Base-by-base conservation (phyloP, 2,113 vertebrate species). In the Eudyptes chrysolophus region DNA sequence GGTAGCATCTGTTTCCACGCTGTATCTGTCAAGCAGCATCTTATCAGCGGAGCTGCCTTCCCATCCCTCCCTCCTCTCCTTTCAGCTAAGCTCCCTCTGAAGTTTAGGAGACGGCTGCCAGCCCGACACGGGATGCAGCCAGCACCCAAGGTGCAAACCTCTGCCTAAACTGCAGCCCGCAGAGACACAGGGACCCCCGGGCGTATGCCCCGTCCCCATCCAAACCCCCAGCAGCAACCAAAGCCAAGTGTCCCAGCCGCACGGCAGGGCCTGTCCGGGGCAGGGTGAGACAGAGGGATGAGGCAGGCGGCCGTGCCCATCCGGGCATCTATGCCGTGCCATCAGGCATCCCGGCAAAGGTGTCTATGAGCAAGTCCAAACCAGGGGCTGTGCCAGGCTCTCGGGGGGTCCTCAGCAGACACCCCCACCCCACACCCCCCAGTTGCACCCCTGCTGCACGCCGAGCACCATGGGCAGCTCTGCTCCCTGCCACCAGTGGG, bases 1-100 rank as follows among this genome's bases (percentile, higher is more conserved):
- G 20, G 80, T 18, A 65, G 96, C 96, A 93, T 97, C 97, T 97
- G 97, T 97, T 98, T 94, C 84, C 94, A 93, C 30, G 7, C 85
- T 60, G 54, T 74, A 90, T 96, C 96, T 80, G 89, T 95, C 96
- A 95, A 94, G 93, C 84, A 87, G 69, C 84, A 93, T 90, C 82
- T 92, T 89, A 84, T 97, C 97, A 92, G 89, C 13, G 2, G 48
- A 61, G 32, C 57, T 69, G 79, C 85, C 62, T 74, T 87, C 87
- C 84, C 20, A 1, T 16, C 65, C 46, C 82, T 94, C 65, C 79
- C 76, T 78, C 75, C 44, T 58, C 87, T 87, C 83, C 80, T 79
- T 40, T 54, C 78, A 34, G 27, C 11, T 25, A 10, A 62, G 57
- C 81, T 90, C 55, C 32, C 52, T 72, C 68, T n/a, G 44, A 82